Evolutionary conservation across 2,888 invertebrate genomes (phyloP), one percentile per base, ranked within the genome.

Genomic region (Eilema sororculum): DNA sequence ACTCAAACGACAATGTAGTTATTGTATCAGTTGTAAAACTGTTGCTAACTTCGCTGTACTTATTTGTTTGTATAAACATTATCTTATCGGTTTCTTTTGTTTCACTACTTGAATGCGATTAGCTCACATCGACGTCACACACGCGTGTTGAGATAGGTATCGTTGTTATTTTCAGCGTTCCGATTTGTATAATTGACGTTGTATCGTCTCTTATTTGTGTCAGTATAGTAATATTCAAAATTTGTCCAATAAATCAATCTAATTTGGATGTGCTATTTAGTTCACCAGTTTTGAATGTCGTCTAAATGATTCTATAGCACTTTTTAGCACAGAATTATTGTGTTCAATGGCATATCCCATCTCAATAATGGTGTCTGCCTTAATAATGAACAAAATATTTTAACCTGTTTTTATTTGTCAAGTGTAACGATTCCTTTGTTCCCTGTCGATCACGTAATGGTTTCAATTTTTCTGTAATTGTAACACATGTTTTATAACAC

Each of bases 71-170:
- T 81, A 81, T 82, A 78, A 74, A 76, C 73, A 78, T 78, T 84
- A 85, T 85, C 85, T 87, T 87, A 88, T 88, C 88, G 67, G 78
- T 77, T 85, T 85, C 84, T 87, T 88, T 87, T 87, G 87, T 86
- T 86, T 84, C 80, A 80, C 79, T 83, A 78, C 79, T 77, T 77
- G 80, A 71, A 72, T 77, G 72, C 80, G 78, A 82, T 83, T 85
- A 83, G 72, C 74, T 73, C 61, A 60, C 62, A 74, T 25, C 25
- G 58, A 71, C 79, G 84, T 82, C 80, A 80, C 69, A 68, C 63
- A 41, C 72, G 67, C 76, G 75, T 78, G 75, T 78, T 60, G 60
- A 60, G 28, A 63, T 77, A 60, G 71, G 61, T 65, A 69, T 65
- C 46, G 67, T 25, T 70, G 68, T 74, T 74, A 81, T 77, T 78